A percentile compares a stretch with the other conserved stretches of the same genome.
Evolutionary conservation across 2,113 vertebrate genomes (phyloP).

Genomic region (Sylvilagus bachmani): DNA sequence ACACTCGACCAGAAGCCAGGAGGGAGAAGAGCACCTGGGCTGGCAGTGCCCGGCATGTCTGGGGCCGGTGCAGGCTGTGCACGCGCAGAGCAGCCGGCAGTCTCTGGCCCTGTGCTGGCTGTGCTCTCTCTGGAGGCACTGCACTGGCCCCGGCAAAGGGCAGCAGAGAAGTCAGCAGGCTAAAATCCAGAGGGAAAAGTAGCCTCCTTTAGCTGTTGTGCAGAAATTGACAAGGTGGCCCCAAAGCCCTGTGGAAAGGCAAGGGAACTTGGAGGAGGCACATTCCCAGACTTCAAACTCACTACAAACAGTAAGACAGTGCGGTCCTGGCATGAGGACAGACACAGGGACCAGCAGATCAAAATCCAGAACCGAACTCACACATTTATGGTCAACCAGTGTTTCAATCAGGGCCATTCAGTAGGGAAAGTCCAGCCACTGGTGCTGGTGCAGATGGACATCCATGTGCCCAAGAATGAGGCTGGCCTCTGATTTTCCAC

Average conservation of each 20-base stretch:
- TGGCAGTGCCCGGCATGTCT: background rate
- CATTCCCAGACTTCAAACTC: background rate
- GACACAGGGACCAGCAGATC: background rate
- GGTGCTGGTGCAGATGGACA: too few species aligned
- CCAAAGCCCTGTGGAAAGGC: background rate
- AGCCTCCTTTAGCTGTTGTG: background rate
- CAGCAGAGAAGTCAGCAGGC: background rate
- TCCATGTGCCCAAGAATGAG: background rate
- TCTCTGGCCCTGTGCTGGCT: background rate
- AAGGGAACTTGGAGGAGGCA: background rate
- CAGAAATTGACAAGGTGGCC: background rate
- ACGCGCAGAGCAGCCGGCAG: fast-evolving
- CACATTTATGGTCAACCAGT: background rate
- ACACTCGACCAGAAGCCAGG: background rate
- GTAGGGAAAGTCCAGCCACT: background rate
- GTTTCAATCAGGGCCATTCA: background rate
- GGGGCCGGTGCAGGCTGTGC: background rate
- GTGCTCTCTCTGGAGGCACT: background rate
- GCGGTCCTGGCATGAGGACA: background rate
- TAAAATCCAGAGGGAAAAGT: background rate
- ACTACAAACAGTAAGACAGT: background rate
- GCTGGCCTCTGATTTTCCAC: background rate
- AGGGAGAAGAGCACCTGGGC: background rate
- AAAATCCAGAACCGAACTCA: background rate
- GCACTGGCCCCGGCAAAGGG: background rate